Percentiles rank a stretch among this genome's conserved stretches.
Conservation (phyloP, 2,888 invertebrate species). For the Bombylius discolor region DNA sequence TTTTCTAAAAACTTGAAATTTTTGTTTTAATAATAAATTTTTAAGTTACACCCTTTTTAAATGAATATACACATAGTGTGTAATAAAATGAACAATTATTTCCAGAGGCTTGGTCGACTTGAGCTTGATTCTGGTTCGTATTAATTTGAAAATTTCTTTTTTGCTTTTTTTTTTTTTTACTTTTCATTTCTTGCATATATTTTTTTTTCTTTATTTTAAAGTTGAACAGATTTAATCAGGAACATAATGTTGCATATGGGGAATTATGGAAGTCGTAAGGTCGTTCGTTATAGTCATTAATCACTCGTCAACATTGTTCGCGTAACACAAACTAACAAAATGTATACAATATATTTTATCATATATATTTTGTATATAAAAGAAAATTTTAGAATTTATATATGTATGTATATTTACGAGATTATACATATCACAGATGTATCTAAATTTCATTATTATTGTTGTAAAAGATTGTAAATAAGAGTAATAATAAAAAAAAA, state of each 20-base stretch:
- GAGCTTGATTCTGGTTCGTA: neutral
- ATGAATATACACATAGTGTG: too few species aligned
- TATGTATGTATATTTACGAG: neutral
- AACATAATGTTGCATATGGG: slow-evolving; percentile 3
- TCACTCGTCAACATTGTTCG: slow-evolving; percentile 4
- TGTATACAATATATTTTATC: neutral
- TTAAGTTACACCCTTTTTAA: too few species aligned
- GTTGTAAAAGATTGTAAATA: too few species aligned
- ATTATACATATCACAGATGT: neutral
- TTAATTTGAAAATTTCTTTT: neutral
- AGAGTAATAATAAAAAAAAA: too few species aligned
- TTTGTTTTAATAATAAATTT: too few species aligned
- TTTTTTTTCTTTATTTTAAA: neutral
- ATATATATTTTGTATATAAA: too few species aligned
- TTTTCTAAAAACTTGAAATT: too few species aligned
- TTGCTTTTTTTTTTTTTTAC: too few species aligned
- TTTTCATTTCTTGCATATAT: too few species aligned
- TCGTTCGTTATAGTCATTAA: slow-evolving; percentile 6
- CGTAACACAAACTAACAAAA: neutral
- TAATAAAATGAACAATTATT: neutral
- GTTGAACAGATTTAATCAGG: slow-evolving; percentile 5
- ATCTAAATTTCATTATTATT: too few species aligned
- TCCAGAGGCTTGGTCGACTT: neutral
- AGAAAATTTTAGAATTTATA: too few species aligned
- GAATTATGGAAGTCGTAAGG: neutral